Evolutionary conservation across 2,888 invertebrate species (phyloP).

Genomic region (Ornithoptera alexandrae): DNA sequence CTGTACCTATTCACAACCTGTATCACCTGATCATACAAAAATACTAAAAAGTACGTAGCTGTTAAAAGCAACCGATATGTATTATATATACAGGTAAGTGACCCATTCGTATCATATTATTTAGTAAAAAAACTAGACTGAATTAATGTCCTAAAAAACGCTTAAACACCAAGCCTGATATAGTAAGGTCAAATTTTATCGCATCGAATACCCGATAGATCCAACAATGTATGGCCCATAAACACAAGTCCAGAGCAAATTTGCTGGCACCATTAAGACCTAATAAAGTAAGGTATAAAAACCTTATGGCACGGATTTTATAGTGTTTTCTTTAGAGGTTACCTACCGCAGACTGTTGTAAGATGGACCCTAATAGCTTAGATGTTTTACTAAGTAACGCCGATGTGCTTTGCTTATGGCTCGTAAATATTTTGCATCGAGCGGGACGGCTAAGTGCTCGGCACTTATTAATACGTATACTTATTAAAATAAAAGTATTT

Average conservation of each 20-base stretch:
- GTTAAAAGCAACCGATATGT: no score
- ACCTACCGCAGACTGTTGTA: slow-evolving; percentile 44
- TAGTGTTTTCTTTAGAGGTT: slow-evolving; percentile 37
- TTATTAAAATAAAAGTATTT: no score
- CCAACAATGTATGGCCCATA: slow-evolving; percentile 46
- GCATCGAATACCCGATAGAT: slow-evolving; percentile 18
- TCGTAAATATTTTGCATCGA: slow-evolving; percentile 21
- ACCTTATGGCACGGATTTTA: slow-evolving; percentile 43
- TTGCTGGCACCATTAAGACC: slow-evolving; percentile 46
- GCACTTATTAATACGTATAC: not conserved
- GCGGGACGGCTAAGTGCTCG: slow-evolving; percentile 8
- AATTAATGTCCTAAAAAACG: no score
- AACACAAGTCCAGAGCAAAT: slow-evolving; percentile 40
- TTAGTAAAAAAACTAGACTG: no score
- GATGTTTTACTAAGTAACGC: slow-evolving; percentile 25
- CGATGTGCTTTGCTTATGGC: slow-evolving; percentile 11
- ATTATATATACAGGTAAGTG: no score
- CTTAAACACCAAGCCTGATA: not conserved
- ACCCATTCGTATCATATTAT: no score
- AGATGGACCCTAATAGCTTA: slow-evolving; percentile 22
- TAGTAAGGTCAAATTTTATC: slow-evolving; percentile 14
- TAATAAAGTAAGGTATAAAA: slow-evolving; percentile 47
- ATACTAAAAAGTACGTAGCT: no score
- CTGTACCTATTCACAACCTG: no score
- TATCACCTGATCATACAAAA: no score